Percentiles rank a stretch among this genome's conserved stretches.
Conservation (phyloP, 92 coral and sea anemone species). For the Zoanthus solanderi region DNA sequence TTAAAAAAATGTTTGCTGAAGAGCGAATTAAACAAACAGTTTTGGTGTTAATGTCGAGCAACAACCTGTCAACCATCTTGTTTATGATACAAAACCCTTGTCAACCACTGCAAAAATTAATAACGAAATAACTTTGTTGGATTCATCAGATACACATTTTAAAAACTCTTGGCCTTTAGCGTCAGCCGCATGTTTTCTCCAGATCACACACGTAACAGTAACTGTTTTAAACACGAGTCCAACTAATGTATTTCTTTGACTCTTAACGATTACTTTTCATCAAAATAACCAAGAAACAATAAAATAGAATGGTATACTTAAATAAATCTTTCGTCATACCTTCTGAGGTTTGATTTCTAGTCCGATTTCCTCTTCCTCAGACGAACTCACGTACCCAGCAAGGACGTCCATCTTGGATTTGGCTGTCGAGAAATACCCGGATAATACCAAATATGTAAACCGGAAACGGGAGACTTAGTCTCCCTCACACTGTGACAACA, state of each 20-base stretch:
- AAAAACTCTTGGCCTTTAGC: no score
- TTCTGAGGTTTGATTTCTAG: slow-evolving; percentile 37
- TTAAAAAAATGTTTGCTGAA: no score
- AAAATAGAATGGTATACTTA: background rate
- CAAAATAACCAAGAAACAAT: background rate
- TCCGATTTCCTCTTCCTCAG: slow-evolving; percentile 59
- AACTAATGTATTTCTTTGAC: background rate
- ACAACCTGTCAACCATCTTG: no score
- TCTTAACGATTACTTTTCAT: background rate
- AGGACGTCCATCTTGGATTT: slow-evolving; percentile 85
- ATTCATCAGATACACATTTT: no score
- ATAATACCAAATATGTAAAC: slow-evolving; percentile 59
- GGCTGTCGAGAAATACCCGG: slow-evolving; percentile 62
- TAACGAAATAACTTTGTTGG: no score
- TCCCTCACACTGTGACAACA: background rate
- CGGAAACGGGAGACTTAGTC: slow-evolving; percentile 31
- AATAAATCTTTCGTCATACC: background rate
- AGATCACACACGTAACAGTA: no score
- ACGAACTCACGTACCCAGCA: slow-evolving; percentile 92
- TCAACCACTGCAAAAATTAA: no score
- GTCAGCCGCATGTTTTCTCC: no score
- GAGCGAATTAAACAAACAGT: no score
- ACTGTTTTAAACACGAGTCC: no score
- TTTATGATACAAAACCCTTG: no score
- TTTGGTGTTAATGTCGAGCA: no score